Base-by-base conservation (phyloP, 2,888 invertebrate genomes). In the Cryptophagus acutangulus region DNA sequence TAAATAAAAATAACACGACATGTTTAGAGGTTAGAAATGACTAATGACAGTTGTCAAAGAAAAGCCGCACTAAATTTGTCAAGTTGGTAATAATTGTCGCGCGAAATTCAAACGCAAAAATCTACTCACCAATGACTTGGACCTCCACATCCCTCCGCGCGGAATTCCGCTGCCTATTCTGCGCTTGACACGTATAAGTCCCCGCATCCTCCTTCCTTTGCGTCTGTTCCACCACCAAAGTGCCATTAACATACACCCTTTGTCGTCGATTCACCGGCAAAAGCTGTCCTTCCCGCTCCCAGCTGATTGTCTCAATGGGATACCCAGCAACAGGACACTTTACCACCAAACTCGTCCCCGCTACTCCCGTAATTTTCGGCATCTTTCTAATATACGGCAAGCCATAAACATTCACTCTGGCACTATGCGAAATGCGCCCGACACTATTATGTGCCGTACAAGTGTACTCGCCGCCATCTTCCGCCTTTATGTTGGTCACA, bases 291-390 rank as follows among this genome's bases (percentile, higher is more conserved):
- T 88, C 92, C 76, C 88, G 80, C 70, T 90, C 90, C 94, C 94
- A 94, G 14, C 82, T 83, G 59, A 90, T 84, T 49, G 82, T 79
- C 65, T 87, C 85, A 52, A 91, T 89, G 16, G 91, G 90, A 70
- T 85, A 90, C 20, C 91, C 91, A 40, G 89, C 90, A 13, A 87
- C 90, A 5, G 90, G 90, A 65, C 91, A 91, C 71, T 89, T 88
- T 65, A 91, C 85, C 62, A 84, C 76, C 62, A 91, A 76, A 67
- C 85, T 86, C 56, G 76, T 83, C 29, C 90, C 91, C 24, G 90
- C 87, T 18, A 91, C 84, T 4, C 89, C 90, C 5, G 86, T 88
- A 48, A 89, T 83, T 73, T 87, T 87, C 20, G 87, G 85, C 88
- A 91, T 90, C 66, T 85, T 84, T 28, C 91, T 74, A 57, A 91